Percentiles rank a stretch among this genome's conserved stretches.
Conservation (phyloP, 2,888 invertebrate genomes). For the Cephus sareptanus region DNA sequence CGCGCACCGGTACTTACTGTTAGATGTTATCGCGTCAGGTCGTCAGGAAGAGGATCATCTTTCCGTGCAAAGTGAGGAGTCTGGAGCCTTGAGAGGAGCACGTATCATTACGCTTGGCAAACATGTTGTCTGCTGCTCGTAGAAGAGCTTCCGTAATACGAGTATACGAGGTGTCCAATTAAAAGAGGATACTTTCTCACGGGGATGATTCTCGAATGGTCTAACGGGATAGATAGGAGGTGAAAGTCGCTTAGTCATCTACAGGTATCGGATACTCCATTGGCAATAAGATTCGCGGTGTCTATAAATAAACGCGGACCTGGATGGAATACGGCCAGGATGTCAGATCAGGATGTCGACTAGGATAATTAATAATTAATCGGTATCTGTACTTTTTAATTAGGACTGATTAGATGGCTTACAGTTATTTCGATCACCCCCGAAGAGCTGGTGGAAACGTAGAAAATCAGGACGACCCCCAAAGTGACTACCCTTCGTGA, state of each 20-base stretch:
- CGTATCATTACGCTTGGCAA: not conserved
- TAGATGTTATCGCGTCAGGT: not conserved
- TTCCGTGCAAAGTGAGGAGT: not conserved
- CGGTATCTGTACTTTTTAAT: not conserved
- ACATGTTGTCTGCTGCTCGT: not conserved
- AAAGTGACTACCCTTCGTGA: conserved; percentile 83
- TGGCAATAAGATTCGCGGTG: not conserved
- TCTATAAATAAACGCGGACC: not conserved
- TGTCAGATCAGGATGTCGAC: not conserved
- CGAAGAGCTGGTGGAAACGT: conserved; percentile 84
- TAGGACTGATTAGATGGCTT: conserved; percentile 63
- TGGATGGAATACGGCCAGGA: not conserved
- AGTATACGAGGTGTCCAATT: not conserved
- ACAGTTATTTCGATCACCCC: conserved; percentile 89
- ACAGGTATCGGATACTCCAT: not conserved
- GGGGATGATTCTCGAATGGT: not conserved
- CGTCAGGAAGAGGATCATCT: not conserved
- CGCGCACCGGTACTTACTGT: not conserved
- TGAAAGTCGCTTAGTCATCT: not conserved
- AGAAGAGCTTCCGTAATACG: not conserved
- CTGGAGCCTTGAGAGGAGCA: not conserved
- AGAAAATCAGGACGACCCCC: conserved; percentile 86
- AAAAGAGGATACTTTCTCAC: not conserved
- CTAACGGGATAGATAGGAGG: not conserved
- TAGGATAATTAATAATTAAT: not conserved